Evolutionary conservation across 2,888 invertebrate genomes (phyloP), one percentile per base, ranked within the genome.

Genomic region (Craniophora ligustri): DNA sequence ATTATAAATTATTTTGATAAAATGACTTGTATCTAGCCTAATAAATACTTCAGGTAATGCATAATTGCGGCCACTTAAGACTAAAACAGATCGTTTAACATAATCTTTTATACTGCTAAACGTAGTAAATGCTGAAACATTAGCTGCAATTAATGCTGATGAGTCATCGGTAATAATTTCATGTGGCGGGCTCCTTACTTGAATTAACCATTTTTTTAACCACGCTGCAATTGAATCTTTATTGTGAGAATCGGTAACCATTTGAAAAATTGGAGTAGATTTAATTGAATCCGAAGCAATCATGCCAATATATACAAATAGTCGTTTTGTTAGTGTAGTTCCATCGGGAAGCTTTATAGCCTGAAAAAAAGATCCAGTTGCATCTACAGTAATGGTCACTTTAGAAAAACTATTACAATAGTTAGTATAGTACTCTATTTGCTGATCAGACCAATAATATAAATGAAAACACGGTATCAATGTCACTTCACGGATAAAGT

Each of bases 151-250:
- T 39, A 59, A 50, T 23, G 50, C 50, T 45, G 59, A 59, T 49
- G 59, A 59, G 51, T 56, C 56, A 47, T 61, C 56, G 46, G 63
- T 59, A 51, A 63, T 63, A 50, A 63, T 55, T 59, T 63, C 63
- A 59, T 59, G 59, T 38, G 63, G 63, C 30, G 54, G 42, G 50
- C 47, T 63, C 39, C 51, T 46, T 49, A 64, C 48, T 48, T 40
- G 41, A 51, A 44, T 45, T 51, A 59, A 45, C 63, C 55, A 63
- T 59, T 63, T 51, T 48, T 59, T 55, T 56, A 60, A 56, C 59
- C 64, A 64, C 41, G 46, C 39, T 35, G 44, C 46, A 49, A 64
- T 59, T 56, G 64, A 48, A 44, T 49, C 26, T 53, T 63, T 55
- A 55, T 44, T 45, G 48, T 64, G 64, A 30, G 63, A 59, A 59